Evolutionary conservation across 1,140 invertebrate species (phyloP).

Genomic region (Drosophila azteca): DNA sequence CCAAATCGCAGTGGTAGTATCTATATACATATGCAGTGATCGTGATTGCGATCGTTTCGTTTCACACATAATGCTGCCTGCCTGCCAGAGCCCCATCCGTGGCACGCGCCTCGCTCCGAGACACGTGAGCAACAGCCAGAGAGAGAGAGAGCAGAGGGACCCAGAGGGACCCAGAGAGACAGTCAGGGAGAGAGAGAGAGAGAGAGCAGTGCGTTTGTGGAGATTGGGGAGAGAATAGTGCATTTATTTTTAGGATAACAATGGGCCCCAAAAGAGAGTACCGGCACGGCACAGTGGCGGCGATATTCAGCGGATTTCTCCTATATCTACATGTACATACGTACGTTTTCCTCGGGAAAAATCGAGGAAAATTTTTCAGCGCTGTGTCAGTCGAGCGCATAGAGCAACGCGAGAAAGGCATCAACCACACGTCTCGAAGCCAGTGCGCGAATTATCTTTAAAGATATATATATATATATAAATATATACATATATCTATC

Average conservation of each 20-base stretch:
- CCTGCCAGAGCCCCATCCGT: slow-evolving; percentile 11
- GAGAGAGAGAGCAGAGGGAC: background rate
- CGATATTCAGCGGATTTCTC: slow-evolving; percentile 51
- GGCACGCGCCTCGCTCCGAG: slow-evolving; percentile 60
- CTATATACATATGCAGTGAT: slow-evolving; percentile 34
- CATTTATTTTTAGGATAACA: slow-evolving; percentile 81
- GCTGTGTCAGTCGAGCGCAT: slow-evolving; percentile 71
- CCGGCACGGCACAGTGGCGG: slow-evolving; percentile 29
- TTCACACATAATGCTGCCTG: slow-evolving; percentile 53
- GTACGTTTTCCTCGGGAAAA: slow-evolving; percentile 49
- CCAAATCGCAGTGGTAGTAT: slow-evolving; percentile 9
- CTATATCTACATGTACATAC: background rate
- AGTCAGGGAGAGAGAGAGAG: slow-evolving; percentile 27
- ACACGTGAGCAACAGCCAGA: slow-evolving; percentile 57
- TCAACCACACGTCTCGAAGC: slow-evolving; percentile 18
- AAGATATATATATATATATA: slow-evolving; percentile 34
- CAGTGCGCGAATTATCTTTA: slow-evolving; percentile 67
- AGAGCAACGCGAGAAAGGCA: slow-evolving; percentile 73
- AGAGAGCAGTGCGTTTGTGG: background rate
- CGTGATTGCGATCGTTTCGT: slow-evolving; percentile 62
- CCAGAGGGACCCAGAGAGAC: slow-evolving; percentile 4
- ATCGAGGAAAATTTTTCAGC: slow-evolving; percentile 61
- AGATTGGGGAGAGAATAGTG: slow-evolving; percentile 27
- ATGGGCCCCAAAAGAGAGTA: slow-evolving; percentile 62
- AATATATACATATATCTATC: slow-evolving; percentile 10